phyloP scores from a whole-genome alignment of 37 sponge, comb jelly and placozoan genomes.

The Beroe ovata region DNA sequence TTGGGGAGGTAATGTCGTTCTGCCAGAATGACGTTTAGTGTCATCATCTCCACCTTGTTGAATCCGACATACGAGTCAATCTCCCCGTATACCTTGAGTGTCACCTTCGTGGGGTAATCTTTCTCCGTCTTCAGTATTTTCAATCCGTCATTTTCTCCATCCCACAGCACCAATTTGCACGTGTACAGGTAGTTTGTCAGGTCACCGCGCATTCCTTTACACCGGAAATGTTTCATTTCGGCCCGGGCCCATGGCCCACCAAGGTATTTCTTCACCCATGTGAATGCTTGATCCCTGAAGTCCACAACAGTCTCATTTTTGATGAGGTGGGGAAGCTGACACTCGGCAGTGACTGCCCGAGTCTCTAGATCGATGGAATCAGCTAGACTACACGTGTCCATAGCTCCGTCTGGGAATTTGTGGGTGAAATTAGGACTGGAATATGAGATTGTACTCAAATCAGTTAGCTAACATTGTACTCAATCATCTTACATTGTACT shows the following conservation, averaged over 20 bases:
- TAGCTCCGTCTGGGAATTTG: no score
- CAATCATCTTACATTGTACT: no score
- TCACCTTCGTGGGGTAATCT: constrained; percentile 47
- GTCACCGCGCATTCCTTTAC: constrained; percentile 55
- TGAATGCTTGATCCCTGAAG: constrained; percentile 51
- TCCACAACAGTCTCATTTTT: constrained; percentile 32
- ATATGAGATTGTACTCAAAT: no score
- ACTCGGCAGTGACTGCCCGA: constrained; percentile 28
- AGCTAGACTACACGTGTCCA: constrained; percentile 15
- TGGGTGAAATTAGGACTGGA: no score
- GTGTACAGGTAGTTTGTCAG: constrained; percentile 58
- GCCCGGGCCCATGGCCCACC: constrained; percentile 65
- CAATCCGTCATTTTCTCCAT: constrained; percentile 54
- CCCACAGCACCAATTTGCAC: constrained; percentile 45
- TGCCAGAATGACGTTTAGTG: constrained; percentile 44
- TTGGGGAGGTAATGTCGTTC: constrained; percentile 49
- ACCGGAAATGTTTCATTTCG: constrained; percentile 54
- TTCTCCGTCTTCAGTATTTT: constrained; percentile 41
- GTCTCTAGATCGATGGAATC: constrained; percentile 24
- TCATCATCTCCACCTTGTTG: constrained; percentile 66
- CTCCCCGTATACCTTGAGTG: constrained; percentile 50
- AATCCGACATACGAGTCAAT: constrained; percentile 34
- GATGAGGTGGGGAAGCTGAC: constrained; percentile 54
- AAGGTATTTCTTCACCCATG: constrained; percentile 29
- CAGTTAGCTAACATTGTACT: no score